These are phyloP conservation scores for Epirrita christyi DNA, from an alignment of 2,888 invertebrate species.

Conservation along the genomic window DNA sequence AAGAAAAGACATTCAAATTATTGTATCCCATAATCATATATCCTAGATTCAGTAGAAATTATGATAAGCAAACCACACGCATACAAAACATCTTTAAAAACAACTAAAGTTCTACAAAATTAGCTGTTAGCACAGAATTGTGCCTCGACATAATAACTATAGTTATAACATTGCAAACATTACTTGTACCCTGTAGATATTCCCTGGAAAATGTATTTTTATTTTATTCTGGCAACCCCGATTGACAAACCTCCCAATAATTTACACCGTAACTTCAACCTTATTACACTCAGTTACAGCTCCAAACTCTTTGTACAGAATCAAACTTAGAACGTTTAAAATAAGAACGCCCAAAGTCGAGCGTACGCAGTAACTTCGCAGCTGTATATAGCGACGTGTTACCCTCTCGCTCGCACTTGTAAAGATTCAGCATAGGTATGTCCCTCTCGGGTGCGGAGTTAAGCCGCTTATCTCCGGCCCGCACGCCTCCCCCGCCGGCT, in stretches of 20 bases:
- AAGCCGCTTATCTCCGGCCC: slow-evolving; percentile 83
- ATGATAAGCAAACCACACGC: slow-evolving; percentile 15
- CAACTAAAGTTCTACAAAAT: slow-evolving; percentile 70
- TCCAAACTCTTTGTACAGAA: slow-evolving; percentile 36
- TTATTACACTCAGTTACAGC: slow-evolving; percentile 23
- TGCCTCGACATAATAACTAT: slow-evolving; percentile 57
- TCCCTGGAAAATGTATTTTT: slow-evolving; percentile 83
- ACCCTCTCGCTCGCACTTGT: slow-evolving; percentile 52
- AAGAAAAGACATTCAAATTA: too few species aligned
- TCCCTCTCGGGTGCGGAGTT: slow-evolving; percentile 73
- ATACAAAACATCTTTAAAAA: slow-evolving; percentile 36
- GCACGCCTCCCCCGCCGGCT: slow-evolving; percentile 77
- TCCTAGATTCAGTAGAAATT: slow-evolving; percentile 13
- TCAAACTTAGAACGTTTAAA: slow-evolving; percentile 53
- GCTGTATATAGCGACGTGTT: slow-evolving; percentile 73
- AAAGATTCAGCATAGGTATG: slow-evolving; percentile 39
- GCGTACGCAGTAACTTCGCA: slow-evolving; percentile 74
- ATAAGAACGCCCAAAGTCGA: slow-evolving; percentile 46
- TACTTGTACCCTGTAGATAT: slow-evolving; percentile 80
- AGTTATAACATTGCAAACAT: slow-evolving; percentile 69
- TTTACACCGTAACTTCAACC: slow-evolving; percentile 39
- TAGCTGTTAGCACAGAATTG: slow-evolving; percentile 70
- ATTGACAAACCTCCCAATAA: slow-evolving; percentile 46
- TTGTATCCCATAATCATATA: slow-evolving; percentile 3
- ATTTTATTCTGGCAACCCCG: slow-evolving; percentile 65